Percentiles rank a stretch among this genome's conserved stretches.
These are phyloP conservation scores for Orientallactaga sibirica DNA, from an alignment of 2,797 vertebrate species.

Conservation along the genomic window DNA sequence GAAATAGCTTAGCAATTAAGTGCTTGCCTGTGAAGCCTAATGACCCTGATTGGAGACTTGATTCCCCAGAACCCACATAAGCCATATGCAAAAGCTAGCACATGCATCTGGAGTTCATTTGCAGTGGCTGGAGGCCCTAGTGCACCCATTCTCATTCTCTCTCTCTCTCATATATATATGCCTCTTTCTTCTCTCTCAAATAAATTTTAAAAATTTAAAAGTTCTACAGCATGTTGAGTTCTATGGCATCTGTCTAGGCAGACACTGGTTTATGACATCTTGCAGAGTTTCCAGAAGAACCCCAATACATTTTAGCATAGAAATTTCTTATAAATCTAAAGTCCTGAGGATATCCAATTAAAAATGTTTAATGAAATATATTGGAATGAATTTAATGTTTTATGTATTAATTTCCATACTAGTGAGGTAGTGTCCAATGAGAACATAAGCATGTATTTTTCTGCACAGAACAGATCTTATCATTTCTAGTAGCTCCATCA, in stretches of 20 bases:
- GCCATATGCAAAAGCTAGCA: no score
- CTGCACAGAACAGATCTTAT: not conserved
- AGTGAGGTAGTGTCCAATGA: not conserved
- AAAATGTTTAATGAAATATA: conserved; percentile 39
- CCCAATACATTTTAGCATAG: conserved; percentile 26
- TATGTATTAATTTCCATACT: conserved; percentile 22
- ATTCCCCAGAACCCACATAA: no score
- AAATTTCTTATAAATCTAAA: conserved; percentile 25
- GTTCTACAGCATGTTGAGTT: no score
- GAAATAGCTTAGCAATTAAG: no score
- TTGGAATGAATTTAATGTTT: conserved; percentile 32
- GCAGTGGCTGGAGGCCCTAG: no score
- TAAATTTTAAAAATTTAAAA: no score
- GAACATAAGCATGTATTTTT: not conserved
- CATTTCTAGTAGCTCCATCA: conserved; percentile 11
- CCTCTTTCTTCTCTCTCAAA: no score
- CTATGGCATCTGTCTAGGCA: not conserved
- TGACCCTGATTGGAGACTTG: no score
- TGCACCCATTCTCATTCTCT: no score
- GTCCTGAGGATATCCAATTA: conserved; percentile 15
- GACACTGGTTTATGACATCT: conserved; percentile 37
- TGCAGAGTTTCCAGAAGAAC: conserved; percentile 40
- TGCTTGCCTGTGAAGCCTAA: no score
- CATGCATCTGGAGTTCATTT: no score
- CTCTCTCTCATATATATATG: no score